phyloP scores from a whole-genome alignment of 2,113 vertebrate genomes.

The Cranoglanis bouderius region DNA sequence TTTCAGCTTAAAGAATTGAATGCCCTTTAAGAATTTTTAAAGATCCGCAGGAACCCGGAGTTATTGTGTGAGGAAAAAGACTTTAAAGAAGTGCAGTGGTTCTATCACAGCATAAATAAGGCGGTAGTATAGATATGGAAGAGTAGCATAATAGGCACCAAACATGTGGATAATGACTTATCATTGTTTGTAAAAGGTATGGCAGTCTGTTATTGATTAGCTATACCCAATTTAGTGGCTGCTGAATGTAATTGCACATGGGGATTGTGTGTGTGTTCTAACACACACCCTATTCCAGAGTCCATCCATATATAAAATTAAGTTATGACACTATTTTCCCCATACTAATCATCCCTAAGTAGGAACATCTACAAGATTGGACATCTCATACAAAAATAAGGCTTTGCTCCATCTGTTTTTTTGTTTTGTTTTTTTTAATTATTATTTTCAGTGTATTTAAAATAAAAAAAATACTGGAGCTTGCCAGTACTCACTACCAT shows the following conservation, averaged over 20 bases:
- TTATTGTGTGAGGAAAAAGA: no score
- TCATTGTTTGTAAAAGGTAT: background rate
- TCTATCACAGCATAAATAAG: no score
- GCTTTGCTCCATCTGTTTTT: constrained; percentile 34
- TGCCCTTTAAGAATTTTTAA: no score
- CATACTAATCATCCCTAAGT: background rate
- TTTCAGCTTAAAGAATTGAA: no score
- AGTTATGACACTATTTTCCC: background rate
- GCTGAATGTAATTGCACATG: background rate
- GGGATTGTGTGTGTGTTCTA: background rate
- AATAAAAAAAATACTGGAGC: constrained; percentile 57
- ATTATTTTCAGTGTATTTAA: constrained; percentile 78
- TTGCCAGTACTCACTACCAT: constrained; percentile 66
- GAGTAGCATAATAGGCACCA: no score
- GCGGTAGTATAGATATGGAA: no score
- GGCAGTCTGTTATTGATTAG: background rate
- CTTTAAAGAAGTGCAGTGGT: no score
- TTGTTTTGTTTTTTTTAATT: constrained; percentile 65
- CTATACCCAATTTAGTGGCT: background rate
- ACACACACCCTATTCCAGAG: background rate
- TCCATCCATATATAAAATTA: background rate
- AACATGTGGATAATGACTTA: background rate
- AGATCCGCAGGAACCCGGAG: no score
- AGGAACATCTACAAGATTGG: background rate
- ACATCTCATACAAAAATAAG: constrained; percentile 6